Conservation (phyloP, 2,888 invertebrate genomes). For the Sthenelais limicola region DNA sequence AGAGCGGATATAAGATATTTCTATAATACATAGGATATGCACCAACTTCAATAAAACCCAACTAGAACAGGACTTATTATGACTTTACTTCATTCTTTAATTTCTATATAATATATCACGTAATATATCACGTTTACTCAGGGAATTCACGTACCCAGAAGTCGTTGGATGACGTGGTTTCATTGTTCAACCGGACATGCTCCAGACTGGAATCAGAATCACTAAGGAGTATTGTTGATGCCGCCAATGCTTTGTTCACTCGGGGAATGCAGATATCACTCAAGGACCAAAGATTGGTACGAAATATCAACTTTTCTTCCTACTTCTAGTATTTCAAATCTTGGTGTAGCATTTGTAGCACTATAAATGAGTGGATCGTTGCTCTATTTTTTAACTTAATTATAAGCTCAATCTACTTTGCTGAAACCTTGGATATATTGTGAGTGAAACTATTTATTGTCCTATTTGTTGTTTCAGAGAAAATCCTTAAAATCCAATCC, state of each 20-base stretch:
- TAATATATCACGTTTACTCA: neutral
- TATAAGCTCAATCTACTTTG: too few relatives aligned
- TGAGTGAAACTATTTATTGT: too few relatives aligned
- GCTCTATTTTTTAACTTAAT: too few relatives aligned
- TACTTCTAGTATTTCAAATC: neutral
- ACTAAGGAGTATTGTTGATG: constrained; percentile 61
- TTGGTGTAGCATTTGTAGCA: neutral
- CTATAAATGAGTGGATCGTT: too few relatives aligned
- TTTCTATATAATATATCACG: too few relatives aligned
- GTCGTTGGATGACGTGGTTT: constrained; percentile 58
- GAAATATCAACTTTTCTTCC: constrained; percentile 25
- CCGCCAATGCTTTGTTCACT: constrained; percentile 62
- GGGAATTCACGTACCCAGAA: constrained; percentile 56
- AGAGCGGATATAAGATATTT: too few relatives aligned
- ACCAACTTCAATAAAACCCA: too few relatives aligned
- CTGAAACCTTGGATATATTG: too few relatives aligned
- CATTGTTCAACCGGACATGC: constrained; percentile 57
- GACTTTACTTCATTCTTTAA: too few relatives aligned
- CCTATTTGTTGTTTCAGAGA: too few relatives aligned
- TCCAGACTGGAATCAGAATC: constrained; percentile 58
- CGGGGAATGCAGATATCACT: constrained; percentile 66
- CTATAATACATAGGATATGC: too few relatives aligned
- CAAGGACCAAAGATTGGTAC: constrained; percentile 63
- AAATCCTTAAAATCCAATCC: constrained; percentile 50
- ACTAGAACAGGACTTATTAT: too few relatives aligned